A percentile compares a stretch with the other conserved stretches of the same genome.
Conservation (phyloP, 1,140 invertebrate genomes). For the Drosophila burlai region DNA sequence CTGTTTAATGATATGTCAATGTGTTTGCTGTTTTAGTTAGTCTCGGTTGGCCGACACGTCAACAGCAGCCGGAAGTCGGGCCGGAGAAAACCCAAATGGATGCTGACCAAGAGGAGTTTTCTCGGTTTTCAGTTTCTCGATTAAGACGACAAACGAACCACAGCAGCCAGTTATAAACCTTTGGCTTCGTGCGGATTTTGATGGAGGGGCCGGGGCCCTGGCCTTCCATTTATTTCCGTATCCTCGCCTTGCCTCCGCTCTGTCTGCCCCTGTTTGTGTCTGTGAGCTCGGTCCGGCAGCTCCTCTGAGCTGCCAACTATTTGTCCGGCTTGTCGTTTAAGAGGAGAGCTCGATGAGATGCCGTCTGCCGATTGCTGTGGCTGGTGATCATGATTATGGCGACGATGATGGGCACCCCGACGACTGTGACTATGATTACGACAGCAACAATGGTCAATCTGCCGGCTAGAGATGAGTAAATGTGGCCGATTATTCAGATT, state of each 20-base stretch:
- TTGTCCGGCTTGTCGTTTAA: conserved; percentile 43
- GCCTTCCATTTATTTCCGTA: conserved; percentile 21
- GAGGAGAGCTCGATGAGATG: conserved; percentile 50
- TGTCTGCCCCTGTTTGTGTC: background rate
- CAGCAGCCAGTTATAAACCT: conserved; percentile 64
- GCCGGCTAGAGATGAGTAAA: conserved; percentile 25
- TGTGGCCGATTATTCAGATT: background rate
- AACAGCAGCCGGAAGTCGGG: conserved; percentile 45
- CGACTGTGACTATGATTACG: conserved; percentile 47
- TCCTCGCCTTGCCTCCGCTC: conserved; percentile 10
- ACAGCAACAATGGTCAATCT: conserved; percentile 32
- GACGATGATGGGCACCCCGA: conserved; percentile 39
- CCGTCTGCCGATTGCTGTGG: conserved; percentile 55
- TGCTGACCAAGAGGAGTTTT: conserved; percentile 56
- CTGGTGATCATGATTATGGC: conserved; percentile 52
- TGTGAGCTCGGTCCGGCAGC: conserved; percentile 14
- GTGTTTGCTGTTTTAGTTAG: conserved; percentile 57
- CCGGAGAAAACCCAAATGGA: conserved; percentile 26
- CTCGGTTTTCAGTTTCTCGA: conserved; percentile 53
- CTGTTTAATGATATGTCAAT: conserved; percentile 50
- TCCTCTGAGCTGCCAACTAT: conserved; percentile 38
- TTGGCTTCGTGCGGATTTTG: conserved; percentile 40
- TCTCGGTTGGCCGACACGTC: conserved; percentile 64
- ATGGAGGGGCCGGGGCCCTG: conserved; percentile 30
- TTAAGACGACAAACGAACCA: conserved; percentile 77